These are phyloP conservation scores for Lepus oiostolus DNA, from an alignment of 2,797 vertebrate genomes.

Conservation along the genomic window DNA sequence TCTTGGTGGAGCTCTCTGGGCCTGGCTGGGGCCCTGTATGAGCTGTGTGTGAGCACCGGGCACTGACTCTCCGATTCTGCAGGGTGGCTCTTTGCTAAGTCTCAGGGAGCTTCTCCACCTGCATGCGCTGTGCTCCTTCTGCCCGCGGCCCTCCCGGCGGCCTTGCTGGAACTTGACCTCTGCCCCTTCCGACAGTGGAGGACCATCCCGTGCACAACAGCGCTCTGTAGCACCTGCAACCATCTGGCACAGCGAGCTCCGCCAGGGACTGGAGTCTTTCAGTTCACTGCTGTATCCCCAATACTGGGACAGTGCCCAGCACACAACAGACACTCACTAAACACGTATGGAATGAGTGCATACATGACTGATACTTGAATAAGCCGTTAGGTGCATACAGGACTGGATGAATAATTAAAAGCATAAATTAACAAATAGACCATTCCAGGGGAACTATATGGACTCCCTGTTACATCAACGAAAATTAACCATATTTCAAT, in stretches of 20 bases:
- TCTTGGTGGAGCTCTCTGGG: rapidly evolving
- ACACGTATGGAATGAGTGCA: background rate
- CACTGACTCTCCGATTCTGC: rapidly evolving
- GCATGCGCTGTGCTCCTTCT: too few species aligned
- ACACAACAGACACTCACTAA: background rate
- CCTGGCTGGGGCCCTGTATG: too few species aligned
- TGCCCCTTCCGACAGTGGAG: too few species aligned
- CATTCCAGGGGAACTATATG: too few species aligned
- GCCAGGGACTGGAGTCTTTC: too few species aligned
- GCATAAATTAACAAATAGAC: background rate
- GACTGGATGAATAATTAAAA: background rate
- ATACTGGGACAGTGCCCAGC: too few species aligned
- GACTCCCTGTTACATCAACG: background rate
- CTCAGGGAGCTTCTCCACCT: background rate
- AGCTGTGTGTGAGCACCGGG: background rate
- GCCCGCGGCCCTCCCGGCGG: background rate
- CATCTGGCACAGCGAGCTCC: background rate
- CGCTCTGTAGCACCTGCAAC: background rate
- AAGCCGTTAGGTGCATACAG: background rate
- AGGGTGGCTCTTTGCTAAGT: background rate
- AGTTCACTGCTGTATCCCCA: too few species aligned
- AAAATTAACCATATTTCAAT: background rate
- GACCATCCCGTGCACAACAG: too few species aligned
- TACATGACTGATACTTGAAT: background rate
- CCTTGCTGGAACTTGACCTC: background rate